Evolutionary conservation across 2,888 invertebrate species (phyloP), one percentile per base, ranked within the genome.

Genomic region (Ditula angustiorana): DNA sequence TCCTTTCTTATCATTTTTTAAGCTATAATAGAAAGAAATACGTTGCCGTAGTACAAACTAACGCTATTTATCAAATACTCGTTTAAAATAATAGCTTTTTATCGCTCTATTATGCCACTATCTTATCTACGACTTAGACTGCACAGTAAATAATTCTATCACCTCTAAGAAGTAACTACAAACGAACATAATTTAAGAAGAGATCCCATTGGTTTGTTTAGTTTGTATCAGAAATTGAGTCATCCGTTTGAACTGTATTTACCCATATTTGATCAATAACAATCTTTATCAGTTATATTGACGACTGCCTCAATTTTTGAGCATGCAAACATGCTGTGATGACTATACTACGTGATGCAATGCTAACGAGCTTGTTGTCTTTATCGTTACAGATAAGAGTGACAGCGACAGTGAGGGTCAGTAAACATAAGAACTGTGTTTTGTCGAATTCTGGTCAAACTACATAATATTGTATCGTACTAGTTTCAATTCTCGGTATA

Each of bases 331-430:
- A 71, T 64, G 61, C 35, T 65, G 11, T 56, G 56, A 59, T 55
- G 28, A 47, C 49, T 56, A 24, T 30, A 64, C 21, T 41, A 58
- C 67, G 60, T 74, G 67, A 71, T 69, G 65, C 64, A 68, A 74
- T 75, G 67, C 56, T 66, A 61, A 68, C 49, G 33, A 58, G 23
- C 59, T 58, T 74, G 61, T 76, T 78, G 78, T 77, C 74, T 73
- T 95, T 95, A 71, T 77, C 74, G 73, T 95, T 95, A 71, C 95
- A 97, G 97, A 97, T 94, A 97, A 97, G 94, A 97, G 97, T 94
- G 97, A 97, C 95, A 97, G 97, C 94, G 97, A 97, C 94, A 97
- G 97, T 93, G 97, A 97, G 94, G 97, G 97, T 93, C 97, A 97
- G 94, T 97, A 95, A 95, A 81, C 68, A 72, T 73, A 77, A 76